Conservation (phyloP, 2,888 invertebrate genomes). For the Drosophila longiperda region DNA sequence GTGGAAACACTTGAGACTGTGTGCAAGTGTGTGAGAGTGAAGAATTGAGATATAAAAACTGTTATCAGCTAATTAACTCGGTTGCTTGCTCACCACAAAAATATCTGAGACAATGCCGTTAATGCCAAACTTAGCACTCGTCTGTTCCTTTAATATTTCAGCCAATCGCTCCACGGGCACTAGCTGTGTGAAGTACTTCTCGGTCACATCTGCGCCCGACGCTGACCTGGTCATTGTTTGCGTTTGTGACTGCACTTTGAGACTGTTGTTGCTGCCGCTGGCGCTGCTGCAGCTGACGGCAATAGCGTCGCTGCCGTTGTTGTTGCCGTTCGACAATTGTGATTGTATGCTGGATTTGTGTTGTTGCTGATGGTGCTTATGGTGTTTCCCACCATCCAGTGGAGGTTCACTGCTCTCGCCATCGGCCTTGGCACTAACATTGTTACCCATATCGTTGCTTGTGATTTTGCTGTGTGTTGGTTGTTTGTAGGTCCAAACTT, state of each 20-base stretch:
- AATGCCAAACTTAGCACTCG: slow-evolving; percentile 89
- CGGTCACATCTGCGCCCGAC: slow-evolving; percentile 89
- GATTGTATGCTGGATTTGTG: slow-evolving; percentile 47
- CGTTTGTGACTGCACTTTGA: slow-evolving; percentile 72
- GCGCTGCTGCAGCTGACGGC: slow-evolving; percentile 21
- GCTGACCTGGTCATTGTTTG: slow-evolving; percentile 87
- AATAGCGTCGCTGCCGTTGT: slow-evolving; percentile 56
- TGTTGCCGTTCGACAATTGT: slow-evolving; percentile 44
- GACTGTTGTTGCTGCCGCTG: slow-evolving; percentile 61
- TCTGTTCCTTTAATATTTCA: slow-evolving; percentile 90
- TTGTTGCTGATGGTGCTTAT: slow-evolving; percentile 51
- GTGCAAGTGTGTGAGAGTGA: slow-evolving; percentile 8
- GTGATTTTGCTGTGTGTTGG: slow-evolving; percentile 21
- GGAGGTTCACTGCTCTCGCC: slow-evolving; percentile 71
- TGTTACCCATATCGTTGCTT: slow-evolving; percentile 73
- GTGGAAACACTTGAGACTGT: slow-evolving; percentile 92
- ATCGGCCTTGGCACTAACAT: slow-evolving; percentile 73
- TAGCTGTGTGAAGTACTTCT: slow-evolving; percentile 88
- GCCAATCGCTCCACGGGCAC: slow-evolving; percentile 91
- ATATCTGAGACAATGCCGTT: slow-evolving; percentile 89
- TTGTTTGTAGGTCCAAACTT: slow-evolving; percentile 57
- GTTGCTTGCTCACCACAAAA: slow-evolving; percentile 82
- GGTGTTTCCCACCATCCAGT: slow-evolving; percentile 65
- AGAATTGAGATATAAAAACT: slow-evolving; percentile 38
- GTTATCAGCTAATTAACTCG: slow-evolving; percentile 53